Percentiles rank a stretch among this genome's conserved stretches.
phyloP scores from a whole-genome alignment of 2,797 vertebrate species.

The Hypotaenidia okinawae region DNA sequence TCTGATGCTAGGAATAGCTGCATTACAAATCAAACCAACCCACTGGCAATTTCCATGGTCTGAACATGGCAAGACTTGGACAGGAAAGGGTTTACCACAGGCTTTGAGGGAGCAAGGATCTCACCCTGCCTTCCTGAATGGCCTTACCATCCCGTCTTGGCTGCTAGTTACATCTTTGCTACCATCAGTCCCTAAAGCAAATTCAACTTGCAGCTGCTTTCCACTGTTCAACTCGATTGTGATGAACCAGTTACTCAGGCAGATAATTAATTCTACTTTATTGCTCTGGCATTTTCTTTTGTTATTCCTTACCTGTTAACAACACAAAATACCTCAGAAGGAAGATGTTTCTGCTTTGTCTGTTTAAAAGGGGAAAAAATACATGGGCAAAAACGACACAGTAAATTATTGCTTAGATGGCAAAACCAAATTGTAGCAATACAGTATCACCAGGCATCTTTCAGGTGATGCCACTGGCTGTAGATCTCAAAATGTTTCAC shows the following conservation, averaged over 20 bases:
- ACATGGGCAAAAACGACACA: neutral
- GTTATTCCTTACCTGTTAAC: neutral
- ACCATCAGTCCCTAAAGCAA: neutral
- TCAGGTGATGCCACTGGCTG: neutral
- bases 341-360: neutral
- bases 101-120: neutral
- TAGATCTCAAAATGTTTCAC: neutral
- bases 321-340: neutral
- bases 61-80: neutral
- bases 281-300: neutral
- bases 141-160: neutral
- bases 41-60: fast-evolving
- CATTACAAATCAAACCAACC: neutral
- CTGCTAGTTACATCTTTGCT: neutral
- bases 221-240: neutral
- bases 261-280: neutral
- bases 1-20: neutral
- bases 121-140: fast-evolving
- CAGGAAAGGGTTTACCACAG: neutral
- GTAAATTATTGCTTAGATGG: neutral
- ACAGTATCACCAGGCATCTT: neutral
- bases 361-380: neutral
- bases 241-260: neutral
- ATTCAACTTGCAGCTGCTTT: neutral
- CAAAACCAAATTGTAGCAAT: neutral